A percentile compares a stretch with the other conserved stretches of the same genome.
Evolutionary conservation across 2,888 invertebrate genomes (phyloP).

Genomic region (Troides oblongomaculatus): DNA sequence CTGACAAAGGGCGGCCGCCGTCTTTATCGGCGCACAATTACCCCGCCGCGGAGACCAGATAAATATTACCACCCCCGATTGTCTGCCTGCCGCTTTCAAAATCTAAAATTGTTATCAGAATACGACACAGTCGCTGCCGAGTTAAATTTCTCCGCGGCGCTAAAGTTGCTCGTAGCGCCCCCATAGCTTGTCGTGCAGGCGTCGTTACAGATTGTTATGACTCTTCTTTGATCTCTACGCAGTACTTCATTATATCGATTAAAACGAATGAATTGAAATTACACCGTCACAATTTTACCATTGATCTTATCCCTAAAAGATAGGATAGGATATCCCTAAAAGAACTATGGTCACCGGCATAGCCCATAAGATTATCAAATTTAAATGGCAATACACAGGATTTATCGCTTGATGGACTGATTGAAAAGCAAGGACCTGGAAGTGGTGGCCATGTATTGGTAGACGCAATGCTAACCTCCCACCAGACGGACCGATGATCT

Average conservation of each 20-base stretch:
- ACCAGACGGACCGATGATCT: no score
- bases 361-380: no score
- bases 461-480: no score
- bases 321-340: no score
- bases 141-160: slow-evolving; percentile 29
- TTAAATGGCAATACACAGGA: no score
- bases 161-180: slow-evolving; percentile 17
- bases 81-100: slow-evolving; percentile 21
- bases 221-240: neutral
- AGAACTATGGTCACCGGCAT: no score
- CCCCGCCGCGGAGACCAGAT: slow-evolving; percentile 37
- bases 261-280: no score
- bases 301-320: no score
- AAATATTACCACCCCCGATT: slow-evolving; percentile 36
- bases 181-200: neutral
- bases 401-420: no score
- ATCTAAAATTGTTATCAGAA: slow-evolving; percentile 24
- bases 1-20: slow-evolving; percentile 57
- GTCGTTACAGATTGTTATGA: neutral
- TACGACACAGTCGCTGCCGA: slow-evolving; percentile 9
- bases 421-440: no score
- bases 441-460: no score
- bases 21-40: slow-evolving; percentile 65
- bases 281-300: no score
- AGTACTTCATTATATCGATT: neutral